phyloP scores from a whole-genome alignment of 2,113 vertebrate species.

The Glaucidium brasilianum region DNA sequence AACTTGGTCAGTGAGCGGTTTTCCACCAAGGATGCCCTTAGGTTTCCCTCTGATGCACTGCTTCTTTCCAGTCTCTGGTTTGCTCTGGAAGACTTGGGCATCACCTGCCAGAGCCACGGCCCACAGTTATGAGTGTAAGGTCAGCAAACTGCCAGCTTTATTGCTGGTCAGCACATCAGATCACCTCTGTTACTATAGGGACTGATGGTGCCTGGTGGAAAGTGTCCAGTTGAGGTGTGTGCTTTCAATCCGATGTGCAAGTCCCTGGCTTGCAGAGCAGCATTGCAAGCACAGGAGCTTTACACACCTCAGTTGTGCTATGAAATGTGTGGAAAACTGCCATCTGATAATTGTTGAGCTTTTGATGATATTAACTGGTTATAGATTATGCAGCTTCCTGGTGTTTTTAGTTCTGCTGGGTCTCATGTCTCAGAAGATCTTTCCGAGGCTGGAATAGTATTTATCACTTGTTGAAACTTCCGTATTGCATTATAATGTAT shows the following conservation, averaged over 20 bases:
- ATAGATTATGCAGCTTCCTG: neutral
- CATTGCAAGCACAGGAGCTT: neutral
- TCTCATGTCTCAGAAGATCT: neutral
- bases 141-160: neutral
- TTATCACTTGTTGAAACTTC: neutral
- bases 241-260: neutral
- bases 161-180: neutral
- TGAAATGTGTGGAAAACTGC: neutral
- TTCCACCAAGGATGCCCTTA: neutral
- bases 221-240: accelerated
- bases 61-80: neutral
- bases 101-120: neutral
- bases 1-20: neutral
- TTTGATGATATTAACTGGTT: neutral
- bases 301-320: neutral
- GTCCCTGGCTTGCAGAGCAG: neutral
- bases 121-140: neutral
- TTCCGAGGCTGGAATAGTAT: neutral
- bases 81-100: neutral
- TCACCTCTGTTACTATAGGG: neutral
- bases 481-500: neutral
- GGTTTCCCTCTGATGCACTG: neutral
- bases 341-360: neutral
- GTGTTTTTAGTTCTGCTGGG: neutral
- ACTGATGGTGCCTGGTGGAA: neutral